Conservation (phyloP, 2,888 invertebrate species). For the Athripsodes cinereus region DNA sequence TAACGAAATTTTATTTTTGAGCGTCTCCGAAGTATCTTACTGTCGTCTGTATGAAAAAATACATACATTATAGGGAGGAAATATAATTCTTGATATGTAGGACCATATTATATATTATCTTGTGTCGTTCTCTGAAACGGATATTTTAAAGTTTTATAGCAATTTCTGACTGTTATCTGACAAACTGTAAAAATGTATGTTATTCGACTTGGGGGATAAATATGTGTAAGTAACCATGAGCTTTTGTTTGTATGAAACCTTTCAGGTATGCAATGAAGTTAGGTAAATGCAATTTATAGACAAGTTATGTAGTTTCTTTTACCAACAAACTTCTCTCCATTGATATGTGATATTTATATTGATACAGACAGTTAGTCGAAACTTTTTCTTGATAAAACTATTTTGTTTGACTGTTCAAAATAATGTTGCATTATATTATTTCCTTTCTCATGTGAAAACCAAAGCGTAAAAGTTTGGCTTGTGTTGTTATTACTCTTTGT, state of each 20-base stretch:
- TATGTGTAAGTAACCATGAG: not conserved
- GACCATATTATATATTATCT: no score
- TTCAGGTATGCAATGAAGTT: slow-evolving; percentile 2
- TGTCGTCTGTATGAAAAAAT: no score
- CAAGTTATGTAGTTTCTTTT: slow-evolving; percentile 16
- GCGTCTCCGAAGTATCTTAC: no score
- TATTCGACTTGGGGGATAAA: not conserved
- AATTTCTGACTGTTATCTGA: not conserved
- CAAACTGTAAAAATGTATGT: not conserved
- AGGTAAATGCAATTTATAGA: slow-evolving; percentile 14
- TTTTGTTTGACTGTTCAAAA: slow-evolving; percentile 15
- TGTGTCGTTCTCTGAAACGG: no score
- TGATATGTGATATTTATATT: slow-evolving; percentile 15
- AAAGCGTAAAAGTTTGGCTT: not conserved
- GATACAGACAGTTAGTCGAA: slow-evolving; percentile 19
- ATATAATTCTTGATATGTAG: no score
- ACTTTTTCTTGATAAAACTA: slow-evolving; percentile 22
- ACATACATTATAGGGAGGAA: no score
- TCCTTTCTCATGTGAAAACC: not conserved
- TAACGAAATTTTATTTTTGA: no score
- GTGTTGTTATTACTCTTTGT: not conserved
- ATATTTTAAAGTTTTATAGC: no score
- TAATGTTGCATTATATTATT: slow-evolving; percentile 3
- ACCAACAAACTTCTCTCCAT: slow-evolving; percentile 8
- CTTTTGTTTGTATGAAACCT: not conserved